These are phyloP conservation scores for Sinonovacula constricta DNA, from an alignment of 1,140 invertebrate genomes.

Conservation along the genomic window DNA sequence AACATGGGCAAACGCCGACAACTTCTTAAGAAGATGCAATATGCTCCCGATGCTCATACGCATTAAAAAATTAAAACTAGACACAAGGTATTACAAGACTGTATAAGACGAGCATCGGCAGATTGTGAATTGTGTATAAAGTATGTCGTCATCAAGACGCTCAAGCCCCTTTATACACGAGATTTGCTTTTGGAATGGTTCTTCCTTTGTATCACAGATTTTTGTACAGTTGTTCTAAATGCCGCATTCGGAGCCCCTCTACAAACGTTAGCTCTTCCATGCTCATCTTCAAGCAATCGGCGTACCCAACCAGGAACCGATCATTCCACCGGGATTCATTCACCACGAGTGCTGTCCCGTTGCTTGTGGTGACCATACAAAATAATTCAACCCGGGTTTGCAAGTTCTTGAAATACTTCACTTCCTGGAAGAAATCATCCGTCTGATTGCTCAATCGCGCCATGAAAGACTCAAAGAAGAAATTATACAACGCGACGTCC, in stretches of 20 bases:
- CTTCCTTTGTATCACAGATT: too few species aligned
- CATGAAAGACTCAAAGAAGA: constrained; percentile 47
- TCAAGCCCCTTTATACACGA: too few species aligned
- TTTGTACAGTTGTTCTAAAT: not conserved
- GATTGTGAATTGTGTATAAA: too few species aligned
- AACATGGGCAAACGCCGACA: too few species aligned
- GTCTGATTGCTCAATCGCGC: constrained; percentile 25
- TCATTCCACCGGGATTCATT: not conserved
- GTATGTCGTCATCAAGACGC: too few species aligned
- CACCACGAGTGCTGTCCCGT: not conserved
- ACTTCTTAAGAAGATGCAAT: too few species aligned
- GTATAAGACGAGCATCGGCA: too few species aligned
- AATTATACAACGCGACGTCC: constrained; percentile 56
- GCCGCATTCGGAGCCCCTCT: not conserved
- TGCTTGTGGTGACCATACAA: constrained; percentile 12
- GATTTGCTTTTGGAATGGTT: too few species aligned
- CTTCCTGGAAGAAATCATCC: constrained; percentile 44
- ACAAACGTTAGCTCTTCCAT: not conserved
- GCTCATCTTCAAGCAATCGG: not conserved
- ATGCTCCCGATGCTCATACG: too few species aligned
- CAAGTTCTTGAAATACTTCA: constrained; percentile 43
- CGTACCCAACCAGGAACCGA: not conserved
- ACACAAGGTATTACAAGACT: too few species aligned
- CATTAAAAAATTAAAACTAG: too few species aligned
- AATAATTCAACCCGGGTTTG: constrained; percentile 30